Base-by-base conservation (phyloP, 2,797 vertebrate species). In the Intellagama lesueurii region DNA sequence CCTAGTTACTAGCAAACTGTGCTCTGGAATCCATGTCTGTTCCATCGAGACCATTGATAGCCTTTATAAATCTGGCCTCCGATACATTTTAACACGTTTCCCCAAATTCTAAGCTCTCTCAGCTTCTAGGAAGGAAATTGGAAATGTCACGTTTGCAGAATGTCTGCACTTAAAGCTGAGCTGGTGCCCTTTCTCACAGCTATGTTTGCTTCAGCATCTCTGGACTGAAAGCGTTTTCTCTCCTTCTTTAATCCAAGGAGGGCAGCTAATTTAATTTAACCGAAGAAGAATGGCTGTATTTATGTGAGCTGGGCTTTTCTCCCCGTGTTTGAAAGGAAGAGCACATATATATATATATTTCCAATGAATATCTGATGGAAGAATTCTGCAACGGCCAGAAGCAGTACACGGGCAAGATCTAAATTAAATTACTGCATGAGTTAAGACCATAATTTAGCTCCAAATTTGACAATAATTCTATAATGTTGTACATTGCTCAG, bases 371-470 rank as follows among this genome's bases (percentile, higher is more conserved):
- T 84, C 72, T 92, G 16, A 44, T 90, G 85, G 85, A 4, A 87
- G 85, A 86, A 88, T 87, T 77, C 72, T 82, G 44, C 86, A 56
- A n/a, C 47, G 49, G 89, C 91, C 88, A 70, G 91, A 66, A 49
- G 5, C 89, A 66, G 47, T 60, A 5, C 66, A 11, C 84, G 79
- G 90, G 81, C 83, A 91, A 84, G 88, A 93, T 87, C 92, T 91
- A 79, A 89, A 85, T 91, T 91, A 91, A 85, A 92, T 93, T 92
- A 90, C 85, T 91, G 79, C 88, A 86, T 93, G 75, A 85, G 85
- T 92, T 93, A 92, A 94, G 90, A 92, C 89, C 91, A 91, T 90
- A 93, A 94, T 95, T 91, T 94, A 93, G 86, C 90, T 93, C 88
- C 82, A 90, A 89, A 93, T 93, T 91, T 94, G 87, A 92, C 88